phyloP scores from a whole-genome alignment of 2,113 vertebrate species.

The Odontophorus gujanensis region DNA sequence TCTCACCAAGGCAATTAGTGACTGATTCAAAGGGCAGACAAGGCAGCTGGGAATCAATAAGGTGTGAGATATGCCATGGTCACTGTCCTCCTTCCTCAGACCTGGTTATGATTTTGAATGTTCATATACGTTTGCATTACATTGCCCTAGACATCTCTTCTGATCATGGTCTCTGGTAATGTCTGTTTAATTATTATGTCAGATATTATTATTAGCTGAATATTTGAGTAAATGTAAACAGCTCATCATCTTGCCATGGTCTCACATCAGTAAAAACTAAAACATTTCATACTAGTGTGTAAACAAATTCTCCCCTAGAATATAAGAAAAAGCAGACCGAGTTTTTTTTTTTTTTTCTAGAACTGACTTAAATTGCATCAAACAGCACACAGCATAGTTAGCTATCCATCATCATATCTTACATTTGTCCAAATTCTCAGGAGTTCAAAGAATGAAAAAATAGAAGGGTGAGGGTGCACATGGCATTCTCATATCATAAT shows the following conservation, averaged over 20 bases:
- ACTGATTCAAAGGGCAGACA: neutral
- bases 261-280: neutral
- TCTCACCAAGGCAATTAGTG: neutral
- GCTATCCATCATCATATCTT: neutral
- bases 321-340: neutral
- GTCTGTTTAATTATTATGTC: neutral
- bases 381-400: neutral
- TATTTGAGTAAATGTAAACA: constrained; percentile 20
- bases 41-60: neutral
- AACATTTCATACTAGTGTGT: constrained; percentile 31
- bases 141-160: neutral
- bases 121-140: neutral
- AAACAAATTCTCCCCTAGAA: neutral
- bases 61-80: neutral
- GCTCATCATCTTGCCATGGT: neutral
- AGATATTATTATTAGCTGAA: neutral
- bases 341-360: neutral
- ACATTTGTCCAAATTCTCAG: neutral
- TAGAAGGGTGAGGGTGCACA: neutral
- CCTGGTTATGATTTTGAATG: neutral
- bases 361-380: constrained; percentile 28
- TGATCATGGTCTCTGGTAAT: neutral
- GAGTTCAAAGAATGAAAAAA: neutral
- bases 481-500: neutral
- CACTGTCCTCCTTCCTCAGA: neutral